Conservation (phyloP, 2,113 vertebrate genomes). For the Gavialis gangeticus region DNA sequence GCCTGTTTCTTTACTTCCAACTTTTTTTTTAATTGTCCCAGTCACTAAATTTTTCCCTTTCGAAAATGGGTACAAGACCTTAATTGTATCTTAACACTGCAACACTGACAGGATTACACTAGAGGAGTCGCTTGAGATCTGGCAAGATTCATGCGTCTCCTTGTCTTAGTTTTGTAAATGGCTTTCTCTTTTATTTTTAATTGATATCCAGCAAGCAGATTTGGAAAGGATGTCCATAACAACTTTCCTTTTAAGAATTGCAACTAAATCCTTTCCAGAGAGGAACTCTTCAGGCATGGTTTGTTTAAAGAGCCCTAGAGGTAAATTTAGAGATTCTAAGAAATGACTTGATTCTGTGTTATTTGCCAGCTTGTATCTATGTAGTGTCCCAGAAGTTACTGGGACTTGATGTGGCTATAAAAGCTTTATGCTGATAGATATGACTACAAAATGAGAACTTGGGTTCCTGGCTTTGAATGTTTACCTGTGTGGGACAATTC, state of each 20-base stretch:
- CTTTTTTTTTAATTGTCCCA: neutral
- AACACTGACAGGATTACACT: neutral
- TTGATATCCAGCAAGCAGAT: neutral
- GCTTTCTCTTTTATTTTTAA: neutral
- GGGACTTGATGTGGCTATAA: neutral
- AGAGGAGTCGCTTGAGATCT: neutral
- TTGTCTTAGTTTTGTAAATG: neutral
- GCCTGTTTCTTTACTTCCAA: conserved; percentile 16
- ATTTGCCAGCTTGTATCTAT: neutral
- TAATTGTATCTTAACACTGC: neutral
- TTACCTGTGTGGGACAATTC: neutral
- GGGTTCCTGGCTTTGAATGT: neutral
- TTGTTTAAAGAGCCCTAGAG: neutral
- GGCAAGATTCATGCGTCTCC: neutral
- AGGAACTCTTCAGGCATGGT: neutral
- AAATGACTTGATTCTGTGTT: neutral
- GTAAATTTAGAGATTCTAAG: neutral
- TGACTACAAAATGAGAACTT: neutral
- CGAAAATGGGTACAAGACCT: neutral
- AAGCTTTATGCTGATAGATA: neutral
- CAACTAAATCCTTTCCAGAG: neutral
- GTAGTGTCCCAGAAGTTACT: neutral
- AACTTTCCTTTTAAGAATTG: neutral
- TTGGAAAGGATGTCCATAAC: neutral
- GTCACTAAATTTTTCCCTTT: neutral